Evolutionary conservation across 2,888 invertebrate species (phyloP), one percentile per base, ranked within the genome.

Genomic region (Lithophane semibrunnea): DNA sequence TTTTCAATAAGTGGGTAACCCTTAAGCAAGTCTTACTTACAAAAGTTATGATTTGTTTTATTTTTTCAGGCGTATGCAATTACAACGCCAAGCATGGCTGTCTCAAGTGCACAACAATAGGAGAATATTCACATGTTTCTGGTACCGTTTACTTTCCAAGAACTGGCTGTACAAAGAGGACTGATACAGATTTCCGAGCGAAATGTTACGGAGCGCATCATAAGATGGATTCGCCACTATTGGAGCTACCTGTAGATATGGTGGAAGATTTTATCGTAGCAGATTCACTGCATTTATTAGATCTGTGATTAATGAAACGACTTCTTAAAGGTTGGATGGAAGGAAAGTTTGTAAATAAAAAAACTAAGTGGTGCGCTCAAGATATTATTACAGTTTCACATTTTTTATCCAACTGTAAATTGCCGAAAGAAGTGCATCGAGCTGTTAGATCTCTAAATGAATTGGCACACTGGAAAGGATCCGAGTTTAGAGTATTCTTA

Each of bases 1-100:
- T n/a, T n/a, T 56, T 56, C 56, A 56, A 56, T n/a, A 61, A 61
- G 37, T 61, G 21, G 61, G 61, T 61, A 29, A 61, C 61, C 37
- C 18, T 37, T 61, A 29, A 37, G 37, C 61, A 61, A 61, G 61
- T 61, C 61, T 61, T 61, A 21, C 16, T 61, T 56, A 37, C 37
- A 61, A 61, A 37, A 61, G 29, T 61, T 61, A 61, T 61, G 61
- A 61, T 37, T 3, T 61, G 5, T 9, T 61, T 61, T 61, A 56
- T 56, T 61, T 64, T 64, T 64, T 44, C 64, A 64, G 64, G 64
- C 21, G 64, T 64, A 44, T 64, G 42, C 21, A 47, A 65, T 65
- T 65, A 13, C 65, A 65, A 65, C 44, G n/a, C n/a, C 13, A 65
- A 65, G 37, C 37, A 68, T 54, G 68, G 68, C 21, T 68, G 68